Evolutionary conservation across 2,113 vertebrate species (phyloP).

Genomic region (Bubalus kerabau): DNA sequence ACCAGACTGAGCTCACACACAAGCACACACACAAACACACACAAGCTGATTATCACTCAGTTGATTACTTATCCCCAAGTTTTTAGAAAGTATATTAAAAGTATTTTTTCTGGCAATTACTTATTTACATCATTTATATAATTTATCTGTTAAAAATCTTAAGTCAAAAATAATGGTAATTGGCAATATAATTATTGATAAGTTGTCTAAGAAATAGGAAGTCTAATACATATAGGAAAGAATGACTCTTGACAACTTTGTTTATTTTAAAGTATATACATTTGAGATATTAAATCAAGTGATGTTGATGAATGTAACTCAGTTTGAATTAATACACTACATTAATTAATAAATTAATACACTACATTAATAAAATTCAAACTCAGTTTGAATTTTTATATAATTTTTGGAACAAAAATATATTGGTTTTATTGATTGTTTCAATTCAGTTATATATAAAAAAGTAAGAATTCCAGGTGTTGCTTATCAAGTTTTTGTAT

Average conservation of each 20-base stretch:
- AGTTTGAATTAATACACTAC: not conserved
- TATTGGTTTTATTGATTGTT: not conserved
- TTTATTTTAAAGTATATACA: not conserved
- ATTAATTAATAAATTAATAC: too few species aligned
- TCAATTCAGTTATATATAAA: not conserved
- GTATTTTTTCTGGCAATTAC: not conserved
- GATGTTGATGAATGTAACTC: not conserved
- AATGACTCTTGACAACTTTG: not conserved
- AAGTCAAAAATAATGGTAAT: not conserved
- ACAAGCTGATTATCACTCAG: not conserved
- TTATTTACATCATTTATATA: not conserved
- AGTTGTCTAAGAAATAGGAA: not conserved
- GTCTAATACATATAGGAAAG: not conserved
- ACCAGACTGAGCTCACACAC: not conserved
- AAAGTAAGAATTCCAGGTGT: not conserved
- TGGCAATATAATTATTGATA: not conserved
- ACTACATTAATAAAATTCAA: too few species aligned
- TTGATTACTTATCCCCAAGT: not conserved
- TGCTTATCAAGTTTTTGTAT: not conserved
- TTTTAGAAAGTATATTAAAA: not conserved
- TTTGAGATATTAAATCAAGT: not conserved
- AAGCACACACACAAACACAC: not conserved
- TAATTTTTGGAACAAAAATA: not conserved
- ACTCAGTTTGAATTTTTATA: not conserved
- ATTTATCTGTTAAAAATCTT: not conserved